phyloP scores from a whole-genome alignment of 2,888 invertebrate species.

The Eristalis pertinax region DNA sequence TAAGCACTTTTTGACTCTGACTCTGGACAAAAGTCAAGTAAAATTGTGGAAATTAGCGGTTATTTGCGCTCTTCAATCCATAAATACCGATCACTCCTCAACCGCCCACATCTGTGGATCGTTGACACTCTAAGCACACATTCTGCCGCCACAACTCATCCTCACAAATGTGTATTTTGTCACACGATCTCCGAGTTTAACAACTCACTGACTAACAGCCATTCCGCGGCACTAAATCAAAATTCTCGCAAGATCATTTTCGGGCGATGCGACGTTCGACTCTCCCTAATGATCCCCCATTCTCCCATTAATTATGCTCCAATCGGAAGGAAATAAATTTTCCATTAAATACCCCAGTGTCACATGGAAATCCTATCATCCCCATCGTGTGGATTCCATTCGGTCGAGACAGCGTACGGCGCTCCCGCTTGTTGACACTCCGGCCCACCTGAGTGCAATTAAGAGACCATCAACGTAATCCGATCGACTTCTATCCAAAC shows the following conservation, averaged over 20 bases:
- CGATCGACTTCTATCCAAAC: constrained; percentile 63
- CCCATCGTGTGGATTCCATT: constrained; percentile 19
- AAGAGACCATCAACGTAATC: constrained; percentile 72
- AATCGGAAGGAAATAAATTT: constrained; percentile 64
- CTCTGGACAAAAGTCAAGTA: neutral
- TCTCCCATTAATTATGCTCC: constrained; percentile 58
- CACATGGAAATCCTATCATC: constrained; percentile 58
- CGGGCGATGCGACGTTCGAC: neutral
- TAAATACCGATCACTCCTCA: neutral
- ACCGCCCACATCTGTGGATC: neutral
- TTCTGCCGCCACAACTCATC: constrained; percentile 1
- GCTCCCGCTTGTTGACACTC: constrained; percentile 67
- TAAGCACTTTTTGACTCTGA: no score
- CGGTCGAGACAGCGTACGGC: constrained; percentile 6
- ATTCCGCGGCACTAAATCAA: constrained; percentile 53
- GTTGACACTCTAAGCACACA: neutral
- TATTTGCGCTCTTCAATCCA: neutral
- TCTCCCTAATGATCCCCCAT: constrained; percentile 44
- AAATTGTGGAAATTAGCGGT: no score
- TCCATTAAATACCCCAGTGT: constrained; percentile 62
- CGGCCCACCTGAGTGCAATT: constrained; percentile 72
- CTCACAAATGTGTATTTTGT: neutral
- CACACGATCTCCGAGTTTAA: constrained; percentile 27
- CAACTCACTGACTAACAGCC: constrained; percentile 16
- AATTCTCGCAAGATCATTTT: constrained; percentile 12